Evolutionary conservation across 1,140 invertebrate species (phyloP).

Genomic region (Apis mellifera): Amel_HAv3.1 CM009933.2:1957501-1958000

Average conservation of each 20-base stretch:
- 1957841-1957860: conserved; percentile 93
- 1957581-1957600: conserved; percentile 95
- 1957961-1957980: conserved; percentile 25
- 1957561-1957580: conserved; percentile 98
- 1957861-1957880: conserved; percentile 97
- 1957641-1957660: background rate
- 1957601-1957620: conserved; percentile 72
- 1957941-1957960: conserved; percentile 49
- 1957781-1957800: conserved; percentile 95
- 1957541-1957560: conserved; percentile 98
- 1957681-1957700: conserved; percentile 88
- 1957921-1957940: conserved; percentile 98
- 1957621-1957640: background rate
- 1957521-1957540: conserved; percentile 98
- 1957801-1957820: conserved; percentile 99
- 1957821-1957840: conserved; percentile 95
- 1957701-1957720: conserved; percentile 98
- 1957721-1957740: conserved; percentile 93
- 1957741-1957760: conserved; percentile 96
- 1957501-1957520: conserved; percentile 94
- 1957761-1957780: conserved; percentile 97
- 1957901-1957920: conserved; percentile 87
- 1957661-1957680: background rate
- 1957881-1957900: conserved; percentile 96
- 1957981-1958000: conserved; percentile 52